Percentiles rank a stretch among this genome's conserved stretches.
These are phyloP conservation scores for Lumbricus terrestris DNA, from an alignment of 2,888 invertebrate genomes.

Conservation along the genomic window DNA sequence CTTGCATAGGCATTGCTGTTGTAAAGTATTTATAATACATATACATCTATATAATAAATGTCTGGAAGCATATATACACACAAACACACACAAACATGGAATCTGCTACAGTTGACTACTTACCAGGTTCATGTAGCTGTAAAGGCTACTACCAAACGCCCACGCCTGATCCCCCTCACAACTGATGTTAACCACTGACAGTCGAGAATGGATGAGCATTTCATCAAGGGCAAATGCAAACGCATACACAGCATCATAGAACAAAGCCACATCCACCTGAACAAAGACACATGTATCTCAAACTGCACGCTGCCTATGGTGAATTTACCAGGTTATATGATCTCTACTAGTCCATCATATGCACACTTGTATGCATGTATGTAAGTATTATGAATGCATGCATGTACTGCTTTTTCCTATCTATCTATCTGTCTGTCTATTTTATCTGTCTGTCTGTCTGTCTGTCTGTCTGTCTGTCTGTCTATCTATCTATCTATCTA, in stretches of 20 bases:
- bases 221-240: slow-evolving; percentile 88
- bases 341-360: background rate
- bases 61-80: no score
- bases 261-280: slow-evolving; percentile 60
- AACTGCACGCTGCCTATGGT: background rate
- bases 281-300: background rate
- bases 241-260: slow-evolving; percentile 90
- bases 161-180: slow-evolving; percentile 70
- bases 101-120: slow-evolving; percentile 31
- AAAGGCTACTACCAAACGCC: slow-evolving; percentile 89
- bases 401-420: no score
- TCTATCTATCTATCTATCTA: no score
- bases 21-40: no score
- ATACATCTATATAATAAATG: no score
- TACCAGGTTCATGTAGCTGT: slow-evolving; percentile 93
- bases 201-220: slow-evolving; percentile 36
- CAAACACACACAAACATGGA: background rate
- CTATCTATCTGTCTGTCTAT: no score
- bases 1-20: no score
- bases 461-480: no score
- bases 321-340: background rate
- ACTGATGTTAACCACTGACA: slow-evolving; percentile 38
- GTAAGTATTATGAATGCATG: no score
- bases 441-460: no score
- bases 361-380: background rate